Conservation (phyloP, 2,888 invertebrate genomes). For the Balanococcus diminutus region DNA sequence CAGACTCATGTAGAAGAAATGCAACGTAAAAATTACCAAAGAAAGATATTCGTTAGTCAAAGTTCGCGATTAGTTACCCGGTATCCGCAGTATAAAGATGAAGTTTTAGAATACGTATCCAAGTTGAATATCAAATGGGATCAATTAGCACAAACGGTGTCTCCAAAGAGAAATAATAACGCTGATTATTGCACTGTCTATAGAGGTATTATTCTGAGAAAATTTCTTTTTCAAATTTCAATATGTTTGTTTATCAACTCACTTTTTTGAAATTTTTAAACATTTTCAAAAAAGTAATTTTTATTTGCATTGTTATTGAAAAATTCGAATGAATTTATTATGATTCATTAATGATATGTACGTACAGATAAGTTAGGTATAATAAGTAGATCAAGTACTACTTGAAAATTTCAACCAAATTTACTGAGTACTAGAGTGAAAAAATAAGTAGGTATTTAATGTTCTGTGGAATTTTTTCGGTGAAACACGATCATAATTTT, state of each 20-base stretch:
- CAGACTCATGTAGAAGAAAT: conserved; percentile 79
- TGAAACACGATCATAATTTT: too few species aligned
- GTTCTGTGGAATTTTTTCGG: too few species aligned
- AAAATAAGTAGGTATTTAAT: too few species aligned
- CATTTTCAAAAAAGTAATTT: background rate
- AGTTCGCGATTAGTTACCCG: conserved; percentile 73
- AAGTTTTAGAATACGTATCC: conserved; percentile 63
- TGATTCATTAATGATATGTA: background rate
- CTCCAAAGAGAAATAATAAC: conserved; percentile 41
- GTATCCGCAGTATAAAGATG: conserved; percentile 69
- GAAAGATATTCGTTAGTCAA: conserved; percentile 79
- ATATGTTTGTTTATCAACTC: background rate
- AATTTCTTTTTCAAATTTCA: background rate
- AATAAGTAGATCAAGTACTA: background rate
- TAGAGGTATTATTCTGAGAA: conserved; percentile 37
- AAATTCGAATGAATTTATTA: background rate
- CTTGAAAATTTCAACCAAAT: background rate
- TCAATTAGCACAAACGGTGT: conserved; percentile 46
- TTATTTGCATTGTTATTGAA: background rate
- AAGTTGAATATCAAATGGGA: conserved; percentile 58
- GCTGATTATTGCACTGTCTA: conserved; percentile 31
- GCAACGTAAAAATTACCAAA: conserved; percentile 73
- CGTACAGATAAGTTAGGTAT: background rate
- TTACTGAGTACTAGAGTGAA: too few species aligned
- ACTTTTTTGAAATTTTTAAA: background rate